Base-by-base conservation (phyloP, 2,797 vertebrate species). In the Lithobates sylvaticus region DNA sequence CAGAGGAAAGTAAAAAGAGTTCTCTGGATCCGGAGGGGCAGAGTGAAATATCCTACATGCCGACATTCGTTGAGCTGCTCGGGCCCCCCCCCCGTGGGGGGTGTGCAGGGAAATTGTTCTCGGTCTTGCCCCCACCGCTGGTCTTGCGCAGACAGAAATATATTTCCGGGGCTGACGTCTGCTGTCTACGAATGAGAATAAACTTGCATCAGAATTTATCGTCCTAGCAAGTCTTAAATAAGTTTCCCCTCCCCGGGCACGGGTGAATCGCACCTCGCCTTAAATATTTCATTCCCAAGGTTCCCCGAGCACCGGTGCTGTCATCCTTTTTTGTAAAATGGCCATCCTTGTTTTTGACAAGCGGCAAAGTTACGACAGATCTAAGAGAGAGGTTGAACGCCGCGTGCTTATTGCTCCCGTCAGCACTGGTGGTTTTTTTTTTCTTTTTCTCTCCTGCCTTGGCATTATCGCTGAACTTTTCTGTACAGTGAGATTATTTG, bases 311-410 rank as follows among this genome's bases (percentile, higher is more conserved):
- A 44, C n/a, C 85, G 69, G 44, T 87, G 36, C 39, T 39, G 78
- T 86, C 78, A 67, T 64, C 71, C 84, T 69, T 8, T 70, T 69
- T 39, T 39, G 44, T 76, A 78, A 74, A 86, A 68, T 54, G 79
- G 77, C 70, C 70, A 77, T 77, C 83, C 91, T 81, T 70, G 72
- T 81, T 88, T 86, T 85, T 91, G 36, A 12, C 54, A 86, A 27
- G 72, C 78, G 39, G 42, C 7, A 76, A 85, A 88, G 79, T 89
- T 89, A 77, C 76, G 86, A 42, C 87, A 69, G 86, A 90, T 90
- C 54, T 78, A 0, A 0, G 74, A 78, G 84, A 88, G 78, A 67
- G 86, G 81, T 42, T 88, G 12, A 81, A 23, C 1, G 13, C 67
- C n/a, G 64, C 34, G 26, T 21, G 61, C 34, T 84, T 69, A 58